Conservation (phyloP, 2,797 vertebrate genomes). For the Premnoplex brunnescens region DNA sequence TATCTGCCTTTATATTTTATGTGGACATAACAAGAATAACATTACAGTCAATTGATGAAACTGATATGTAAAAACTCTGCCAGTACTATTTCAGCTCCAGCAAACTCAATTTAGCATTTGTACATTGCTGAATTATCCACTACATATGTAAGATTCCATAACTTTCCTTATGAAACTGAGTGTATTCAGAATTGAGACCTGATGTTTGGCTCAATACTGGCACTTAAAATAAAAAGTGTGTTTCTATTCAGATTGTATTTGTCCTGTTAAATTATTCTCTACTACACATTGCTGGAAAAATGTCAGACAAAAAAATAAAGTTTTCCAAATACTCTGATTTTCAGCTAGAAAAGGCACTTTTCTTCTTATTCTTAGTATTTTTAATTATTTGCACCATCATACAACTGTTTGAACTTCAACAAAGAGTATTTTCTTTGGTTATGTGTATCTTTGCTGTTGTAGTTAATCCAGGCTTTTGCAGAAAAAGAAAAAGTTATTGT, state of each 20-base stretch:
- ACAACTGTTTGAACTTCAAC: neutral
- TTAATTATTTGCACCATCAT: neutral
- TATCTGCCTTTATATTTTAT: neutral
- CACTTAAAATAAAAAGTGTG: constrained; percentile 26
- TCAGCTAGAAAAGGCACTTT: neutral
- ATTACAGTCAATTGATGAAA: neutral
- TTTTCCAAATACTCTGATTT: neutral
- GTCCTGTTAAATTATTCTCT: constrained; percentile 12
- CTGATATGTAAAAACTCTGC: neutral
- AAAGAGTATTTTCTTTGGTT: neutral
- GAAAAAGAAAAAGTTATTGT: neutral
- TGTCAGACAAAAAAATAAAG: neutral
- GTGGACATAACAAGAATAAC: neutral
- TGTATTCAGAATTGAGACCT: neutral
- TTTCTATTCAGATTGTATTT: constrained; percentile 4
- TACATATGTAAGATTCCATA: neutral
- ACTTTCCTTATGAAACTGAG: neutral
- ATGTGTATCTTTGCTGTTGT: neutral
- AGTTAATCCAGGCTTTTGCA: neutral
- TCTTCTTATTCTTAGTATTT: neutral
- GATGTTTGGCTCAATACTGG: constrained; percentile 43
- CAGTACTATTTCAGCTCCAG: neutral
- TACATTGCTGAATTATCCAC: neutral
- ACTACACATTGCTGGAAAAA: neutral
- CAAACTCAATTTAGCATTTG: neutral